Conservation (phyloP, 2,113 vertebrate species). For the Corythornis cristatus region DNA sequence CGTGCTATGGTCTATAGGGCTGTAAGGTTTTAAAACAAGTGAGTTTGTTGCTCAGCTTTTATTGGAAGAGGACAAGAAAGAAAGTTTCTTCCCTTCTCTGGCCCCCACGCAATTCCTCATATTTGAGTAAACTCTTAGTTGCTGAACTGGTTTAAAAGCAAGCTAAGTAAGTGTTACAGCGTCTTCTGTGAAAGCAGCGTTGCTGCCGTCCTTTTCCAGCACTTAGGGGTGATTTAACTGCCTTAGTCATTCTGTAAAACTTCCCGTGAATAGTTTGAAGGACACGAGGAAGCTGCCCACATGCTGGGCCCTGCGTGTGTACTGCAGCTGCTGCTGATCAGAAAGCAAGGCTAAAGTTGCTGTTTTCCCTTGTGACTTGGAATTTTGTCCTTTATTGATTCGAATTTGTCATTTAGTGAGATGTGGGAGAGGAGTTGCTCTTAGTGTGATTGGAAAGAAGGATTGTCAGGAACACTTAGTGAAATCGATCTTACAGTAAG, state of each 20-base stretch:
- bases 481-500: neutral
- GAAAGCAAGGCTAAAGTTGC: neutral
- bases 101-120: accelerated
- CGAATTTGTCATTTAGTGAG: accelerated
- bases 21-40: accelerated
- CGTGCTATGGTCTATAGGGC: accelerated
- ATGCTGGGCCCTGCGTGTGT: accelerated
- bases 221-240: accelerated
- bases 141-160: neutral
- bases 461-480: neutral
- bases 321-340: neutral
- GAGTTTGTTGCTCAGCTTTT: neutral
- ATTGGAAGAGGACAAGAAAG: accelerated
- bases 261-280: neutral
- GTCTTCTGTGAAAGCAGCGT: neutral
- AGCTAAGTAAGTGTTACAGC: neutral
- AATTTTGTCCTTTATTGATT: neutral
- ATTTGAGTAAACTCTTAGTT: accelerated
- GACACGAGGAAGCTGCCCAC: neutral
- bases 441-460: neutral
- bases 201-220: neutral
- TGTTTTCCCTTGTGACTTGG: neutral
- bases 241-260: neutral
- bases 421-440: neutral
- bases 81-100: accelerated